Evolutionary conservation across 1,140 invertebrate species (phyloP), one percentile per base, ranked within the genome.

Genomic region (Meloidogyne exigua): DNA sequence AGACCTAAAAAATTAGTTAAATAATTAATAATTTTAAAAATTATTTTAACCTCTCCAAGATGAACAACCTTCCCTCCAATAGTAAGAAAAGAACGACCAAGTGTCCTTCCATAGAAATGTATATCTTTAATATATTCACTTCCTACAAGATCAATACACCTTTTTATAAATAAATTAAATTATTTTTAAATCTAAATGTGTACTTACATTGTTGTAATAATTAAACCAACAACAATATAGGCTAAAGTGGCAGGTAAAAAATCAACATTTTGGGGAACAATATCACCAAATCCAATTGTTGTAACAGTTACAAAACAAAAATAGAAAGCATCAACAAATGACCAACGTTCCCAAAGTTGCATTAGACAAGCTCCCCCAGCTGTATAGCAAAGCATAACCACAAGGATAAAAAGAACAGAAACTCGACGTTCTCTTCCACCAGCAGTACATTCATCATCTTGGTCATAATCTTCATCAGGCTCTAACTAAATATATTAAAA

Each of bases 221-320:
- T 88, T 42, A 87, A 77, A 18, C 85, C 85, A 68, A 87, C 75
- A 63, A 87, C 81, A 68, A 87, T 87, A 72, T 87, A 87, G 13
- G 85, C 80, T 23, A 87, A 70, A 4, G 85, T 87, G 11, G 83
- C 83, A 1, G 80, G 80, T 13, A 87, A 49, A 73, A 87, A 88
- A 57, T 86, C 83, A 13, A 73, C 79, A 76, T 88, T 87, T 25
- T 85, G 70, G n/a, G 85, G 86, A 0, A 87, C 85, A 26, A 88
- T 87, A 70, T 87, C 85, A 18, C 85, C 85, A 75, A 87, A 87
- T 49, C 85, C 85, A 76, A 87, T 87, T 13, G 85, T 87, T 68
- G 87, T 88, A 49, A 87, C 87, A 26, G 85, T 88, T 9, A 87
- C 85, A 72, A 87, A 85, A 75, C 87, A 88, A 72, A 88, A 87